Conservation (phyloP, 2,888 invertebrate species). For the Agrochola litura region DNA sequence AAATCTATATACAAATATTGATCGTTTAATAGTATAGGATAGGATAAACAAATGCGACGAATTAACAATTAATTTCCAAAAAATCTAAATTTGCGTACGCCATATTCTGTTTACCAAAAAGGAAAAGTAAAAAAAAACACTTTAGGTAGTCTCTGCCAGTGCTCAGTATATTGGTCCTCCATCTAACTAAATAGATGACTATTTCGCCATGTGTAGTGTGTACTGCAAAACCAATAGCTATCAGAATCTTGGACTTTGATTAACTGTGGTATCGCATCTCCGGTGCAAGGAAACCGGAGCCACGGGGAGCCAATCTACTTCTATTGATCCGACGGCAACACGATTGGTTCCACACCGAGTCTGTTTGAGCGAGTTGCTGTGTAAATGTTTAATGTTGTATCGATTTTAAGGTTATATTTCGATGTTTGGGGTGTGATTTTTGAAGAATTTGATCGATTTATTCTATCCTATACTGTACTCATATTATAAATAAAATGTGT, state of each 20-base stretch:
- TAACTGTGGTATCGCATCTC: conserved; percentile 47
- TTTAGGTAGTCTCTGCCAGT: background rate
- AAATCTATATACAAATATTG: no score
- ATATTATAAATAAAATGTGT: no score
- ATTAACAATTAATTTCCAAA: background rate
- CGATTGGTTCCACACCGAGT: conserved; percentile 22
- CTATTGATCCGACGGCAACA: conserved; percentile 54
- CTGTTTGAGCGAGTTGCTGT: conserved; percentile 13
- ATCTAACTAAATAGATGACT: background rate
- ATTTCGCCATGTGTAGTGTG: background rate
- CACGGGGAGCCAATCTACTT: conserved; percentile 56
- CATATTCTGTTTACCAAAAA: background rate
- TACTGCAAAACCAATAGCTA: conserved; percentile 20
- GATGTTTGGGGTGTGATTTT: background rate
- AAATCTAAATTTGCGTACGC: background rate
- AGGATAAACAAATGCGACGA: no score
- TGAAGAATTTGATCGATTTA: background rate
- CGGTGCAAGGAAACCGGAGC: conserved; percentile 59
- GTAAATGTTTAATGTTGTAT: conserved; percentile 54
- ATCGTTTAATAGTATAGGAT: no score
- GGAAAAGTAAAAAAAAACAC: background rate
- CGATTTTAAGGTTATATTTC: conserved; percentile 32
- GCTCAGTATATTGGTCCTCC: no score
- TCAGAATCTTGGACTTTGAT: conserved; percentile 37
- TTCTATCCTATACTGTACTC: no score